A percentile compares a stretch with the other conserved stretches of the same genome.
Conservation (phyloP, 2,888 invertebrate genomes). For the Drosophila picticornis region DNA sequence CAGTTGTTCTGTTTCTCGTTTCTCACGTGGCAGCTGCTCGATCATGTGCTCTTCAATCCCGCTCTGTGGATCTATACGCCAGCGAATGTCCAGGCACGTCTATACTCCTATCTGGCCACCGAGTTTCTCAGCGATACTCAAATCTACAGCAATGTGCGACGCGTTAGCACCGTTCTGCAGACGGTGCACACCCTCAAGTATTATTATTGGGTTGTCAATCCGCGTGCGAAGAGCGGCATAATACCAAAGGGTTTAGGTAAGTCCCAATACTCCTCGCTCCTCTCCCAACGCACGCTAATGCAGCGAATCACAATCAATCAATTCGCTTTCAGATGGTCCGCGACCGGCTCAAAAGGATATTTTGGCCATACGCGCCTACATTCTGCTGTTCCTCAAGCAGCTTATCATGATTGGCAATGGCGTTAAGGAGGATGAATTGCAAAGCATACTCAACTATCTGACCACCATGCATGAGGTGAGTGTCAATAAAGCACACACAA, state of each 20-base stretch:
- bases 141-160: constrained; percentile 97
- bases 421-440: constrained; percentile 99
- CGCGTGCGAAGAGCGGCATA: constrained; percentile 97
- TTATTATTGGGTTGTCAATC: constrained; percentile 99
- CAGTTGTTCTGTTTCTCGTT: constrained; percentile 96
- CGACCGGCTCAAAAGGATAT: constrained; percentile 98
- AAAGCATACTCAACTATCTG: constrained; percentile 98
- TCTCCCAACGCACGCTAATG: neutral
- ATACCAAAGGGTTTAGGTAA: constrained; percentile 97
- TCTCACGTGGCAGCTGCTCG: constrained; percentile 97
- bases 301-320: neutral
- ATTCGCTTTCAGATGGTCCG: constrained; percentile 90
- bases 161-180: constrained; percentile 98
- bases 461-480: constrained; percentile 98
- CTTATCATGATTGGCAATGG: constrained; percentile 98
- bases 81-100: constrained; percentile 96
- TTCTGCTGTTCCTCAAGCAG: constrained; percentile 97
- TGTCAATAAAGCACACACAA: neutral
- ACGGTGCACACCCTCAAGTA: constrained; percentile 99
- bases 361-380: constrained; percentile 96
- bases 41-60: constrained; percentile 99
- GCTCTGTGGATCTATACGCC: constrained; percentile 99
- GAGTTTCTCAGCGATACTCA: constrained; percentile 99
- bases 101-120: constrained; percentile 99
- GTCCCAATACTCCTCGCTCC: constrained; percentile 68